A percentile compares a stretch with the other conserved stretches of the same genome.
Evolutionary conservation across 2,113 vertebrate species (phyloP).

Genomic region (Pangasianodon gigas): DNA sequence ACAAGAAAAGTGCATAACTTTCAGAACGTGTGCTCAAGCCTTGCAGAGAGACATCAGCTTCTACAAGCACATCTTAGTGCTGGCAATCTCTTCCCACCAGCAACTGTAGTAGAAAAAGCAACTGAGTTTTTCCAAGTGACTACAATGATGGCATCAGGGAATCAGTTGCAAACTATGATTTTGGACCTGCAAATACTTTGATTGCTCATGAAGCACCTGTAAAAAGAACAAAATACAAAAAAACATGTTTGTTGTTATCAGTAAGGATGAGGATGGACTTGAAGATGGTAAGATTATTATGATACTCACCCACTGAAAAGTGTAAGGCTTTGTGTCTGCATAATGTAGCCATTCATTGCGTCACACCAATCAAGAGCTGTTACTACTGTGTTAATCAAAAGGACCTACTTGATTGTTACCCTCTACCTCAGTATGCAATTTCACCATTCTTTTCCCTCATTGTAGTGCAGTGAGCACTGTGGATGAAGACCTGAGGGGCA

Average conservation of each 20-base stretch:
- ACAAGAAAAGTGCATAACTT: slow-evolving; percentile 51
- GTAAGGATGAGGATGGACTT: slow-evolving; percentile 13
- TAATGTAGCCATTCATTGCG: slow-evolving; percentile 30
- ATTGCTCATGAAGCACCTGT: slow-evolving; percentile 45
- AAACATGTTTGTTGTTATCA: slow-evolving; percentile 38
- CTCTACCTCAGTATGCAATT: slow-evolving; percentile 24
- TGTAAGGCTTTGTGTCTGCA: slow-evolving; percentile 7
- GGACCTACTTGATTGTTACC: slow-evolving; percentile 45
- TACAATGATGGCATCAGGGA: slow-evolving; percentile 47
- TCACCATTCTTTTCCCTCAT: slow-evolving; percentile 39
- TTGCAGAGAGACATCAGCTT: slow-evolving; percentile 36
- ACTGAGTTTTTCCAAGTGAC: slow-evolving; percentile 29
- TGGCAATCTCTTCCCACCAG: slow-evolving; percentile 26
- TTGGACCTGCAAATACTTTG: slow-evolving; percentile 40
- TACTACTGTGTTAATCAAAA: slow-evolving; percentile 45
- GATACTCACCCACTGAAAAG: slow-evolving; percentile 24
- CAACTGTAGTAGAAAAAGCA: slow-evolving; percentile 30
- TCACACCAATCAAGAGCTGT: neutral
- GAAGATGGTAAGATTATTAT: slow-evolving; percentile 42
- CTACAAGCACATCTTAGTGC: neutral
- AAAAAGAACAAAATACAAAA: slow-evolving; percentile 51
- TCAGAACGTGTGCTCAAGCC: slow-evolving; percentile 46
- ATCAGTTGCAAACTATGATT: slow-evolving; percentile 10
- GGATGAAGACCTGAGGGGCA: slow-evolving; percentile 32
- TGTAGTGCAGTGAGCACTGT: slow-evolving; percentile 18